These are phyloP conservation scores for Cydia pomonella DNA, from an alignment of 1,140 invertebrate genomes.

Conservation along the genomic window DNA sequence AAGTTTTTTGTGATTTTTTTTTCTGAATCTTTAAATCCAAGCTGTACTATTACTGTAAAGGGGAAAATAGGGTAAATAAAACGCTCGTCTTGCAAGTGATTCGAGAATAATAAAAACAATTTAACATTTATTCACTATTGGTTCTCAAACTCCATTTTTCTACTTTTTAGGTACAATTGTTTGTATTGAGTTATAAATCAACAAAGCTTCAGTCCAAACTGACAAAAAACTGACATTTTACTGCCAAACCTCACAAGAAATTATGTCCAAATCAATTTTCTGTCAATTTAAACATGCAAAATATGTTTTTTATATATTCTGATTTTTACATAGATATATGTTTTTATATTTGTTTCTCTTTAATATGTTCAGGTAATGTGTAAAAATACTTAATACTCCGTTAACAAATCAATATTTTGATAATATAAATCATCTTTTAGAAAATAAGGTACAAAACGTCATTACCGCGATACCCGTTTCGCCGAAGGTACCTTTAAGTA, in stretches of 20 bases:
- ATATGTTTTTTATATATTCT: constrained; percentile 73
- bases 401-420: constrained; percentile 74
- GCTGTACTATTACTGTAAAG: too few relatives aligned
- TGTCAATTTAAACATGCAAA: constrained; percentile 60
- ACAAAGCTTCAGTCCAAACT: constrained; percentile 67
- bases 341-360: constrained; percentile 66
- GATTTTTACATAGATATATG: constrained; percentile 70
- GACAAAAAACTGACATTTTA: constrained; percentile 47
- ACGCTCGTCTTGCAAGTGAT: constrained; percentile 75
- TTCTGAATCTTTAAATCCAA: too few relatives aligned
- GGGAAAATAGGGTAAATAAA: constrained; percentile 66
- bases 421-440: constrained; percentile 77
- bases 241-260: constrained; percentile 11
- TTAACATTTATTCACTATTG: constrained; percentile 79
- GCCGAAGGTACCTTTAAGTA: constrained; percentile 56
- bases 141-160: constrained; percentile 68
- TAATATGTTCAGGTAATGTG: constrained; percentile 76
- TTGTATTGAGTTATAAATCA: constrained; percentile 74
- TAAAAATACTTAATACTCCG: constrained; percentile 74
- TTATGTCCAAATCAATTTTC: constrained; percentile 37
- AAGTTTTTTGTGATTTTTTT: too few relatives aligned
- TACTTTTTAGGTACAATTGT: constrained; percentile 73
- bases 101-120: constrained; percentile 79
- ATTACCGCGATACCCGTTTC: constrained; percentile 57
- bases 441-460: constrained; percentile 73